Base-by-base conservation (phyloP, 1,140 invertebrate species). In the Planococcus citri region DNA sequence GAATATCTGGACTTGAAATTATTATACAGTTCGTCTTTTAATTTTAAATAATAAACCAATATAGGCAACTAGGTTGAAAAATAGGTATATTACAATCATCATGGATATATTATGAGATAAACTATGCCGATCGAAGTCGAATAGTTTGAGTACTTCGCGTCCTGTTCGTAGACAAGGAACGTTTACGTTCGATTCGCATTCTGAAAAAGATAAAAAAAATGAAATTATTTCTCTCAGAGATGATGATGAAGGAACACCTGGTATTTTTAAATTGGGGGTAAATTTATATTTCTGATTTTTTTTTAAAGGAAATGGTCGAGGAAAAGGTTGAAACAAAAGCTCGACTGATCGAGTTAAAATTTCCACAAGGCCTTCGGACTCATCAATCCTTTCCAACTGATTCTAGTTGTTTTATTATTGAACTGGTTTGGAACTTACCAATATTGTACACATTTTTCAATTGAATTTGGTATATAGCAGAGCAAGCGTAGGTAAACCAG, bases 401-500 rank as follows among this genome's bases (percentile, higher is more conserved):
- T n/a, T n/a, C n/a, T n/a, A n/a, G n/a, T n/a, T n/a, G n/a, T n/a
- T n/a, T n/a, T n/a, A n/a, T n/a, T n/a, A n/a, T n/a, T n/a, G n/a
- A n/a, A n/a, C n/a, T n/a, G n/a, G n/a, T n/a, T 33, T 33, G 12
- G 41, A 3, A 51, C 41, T 85, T 80, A 92, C 89, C 86, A 71
- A 92, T 92, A 79, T 91, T 89, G 29, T 83, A 80, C 12, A 92
- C 79, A 27, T 83, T 84, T 37, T 84, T 78, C 89, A 89, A 92
- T 74, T 91, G 89, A 22, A 89, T 76, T 73, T 91, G 89, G 14
- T 84, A 86, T 78, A 96, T 81, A 0, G 91, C 87, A 82, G 97
- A 94, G 75, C 90, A 94, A 1, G 89, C 88, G 78, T 95, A 95
- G 78, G 91, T 87, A 75, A 97, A 83, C 92, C 94, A 97, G 0